Percentiles rank a stretch among this genome's conserved stretches.
These are phyloP conservation scores for Actinopyga echinites DNA, from an alignment of 53 echinoderm and acorn worm genomes.

Conservation along the genomic window DNA sequence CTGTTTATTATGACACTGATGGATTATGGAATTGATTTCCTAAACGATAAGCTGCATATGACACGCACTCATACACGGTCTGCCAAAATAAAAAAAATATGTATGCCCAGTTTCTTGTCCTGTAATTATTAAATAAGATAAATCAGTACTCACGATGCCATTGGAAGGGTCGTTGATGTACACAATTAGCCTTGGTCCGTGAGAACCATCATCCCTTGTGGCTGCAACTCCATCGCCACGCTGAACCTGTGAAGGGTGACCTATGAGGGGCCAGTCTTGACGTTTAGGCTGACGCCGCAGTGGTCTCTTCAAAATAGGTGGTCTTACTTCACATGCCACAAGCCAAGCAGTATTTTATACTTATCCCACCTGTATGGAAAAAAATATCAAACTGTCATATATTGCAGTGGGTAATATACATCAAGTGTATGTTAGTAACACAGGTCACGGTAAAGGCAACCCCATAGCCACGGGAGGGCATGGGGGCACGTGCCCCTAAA, in stretches of 20 bases:
- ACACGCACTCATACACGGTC: too few species aligned
- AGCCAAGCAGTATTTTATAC: conserved; percentile 6
- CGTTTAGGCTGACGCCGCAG: not conserved
- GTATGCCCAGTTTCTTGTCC: too few species aligned
- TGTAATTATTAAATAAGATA: not conserved
- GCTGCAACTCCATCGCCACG: conserved; percentile 3
- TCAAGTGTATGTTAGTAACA: too few species aligned
- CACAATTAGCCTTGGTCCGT: not conserved
- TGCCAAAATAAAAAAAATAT: too few species aligned
- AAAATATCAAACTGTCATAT: too few species aligned
- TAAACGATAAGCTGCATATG: too few species aligned
- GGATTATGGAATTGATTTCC: too few species aligned
- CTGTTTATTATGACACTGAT: too few species aligned
- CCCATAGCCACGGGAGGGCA: too few species aligned
- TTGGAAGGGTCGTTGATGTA: conserved; percentile 19
- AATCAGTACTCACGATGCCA: not conserved
- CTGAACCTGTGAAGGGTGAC: not conserved
- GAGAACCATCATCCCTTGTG: not conserved
- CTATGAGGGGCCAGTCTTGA: not conserved
- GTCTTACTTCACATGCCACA: not conserved
- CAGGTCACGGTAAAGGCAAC: too few species aligned
- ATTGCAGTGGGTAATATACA: too few species aligned
- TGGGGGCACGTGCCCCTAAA: too few species aligned
- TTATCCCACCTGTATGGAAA: conserved; percentile 3
- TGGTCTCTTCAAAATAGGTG: conserved; percentile 9